Percentiles rank a stretch among this genome's conserved stretches.
phyloP scores from a whole-genome alignment of 2,113 vertebrate species.

The Danio rerio region GRCz12tu NC_133186.1:29687001-29687500 shows the following conservation, averaged over 20 bases:
- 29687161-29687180: conserved; percentile 46
- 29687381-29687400: not conserved
- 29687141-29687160: conserved; percentile 55
- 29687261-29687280: conserved; percentile 34
- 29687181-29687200: conserved; percentile 50
- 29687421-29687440: not conserved
- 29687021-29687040: conserved; percentile 48
- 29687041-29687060: conserved; percentile 47
- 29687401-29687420: no score
- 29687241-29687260: not conserved
- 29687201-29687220: conserved; percentile 36
- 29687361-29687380: not conserved
- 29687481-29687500: not conserved
- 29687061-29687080: conserved; percentile 57
- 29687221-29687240: conserved; percentile 38
- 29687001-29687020: conserved; percentile 61
- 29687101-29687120: conserved; percentile 55
- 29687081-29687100: conserved; percentile 49
- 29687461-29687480: not conserved
- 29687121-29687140: conserved; percentile 51
- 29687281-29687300: not conserved
- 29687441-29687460: not conserved
- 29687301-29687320: conserved; percentile 23
- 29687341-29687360: not conserved
- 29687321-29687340: conserved; percentile 7